A percentile compares a stretch with the other conserved stretches of the same genome.
These are phyloP conservation scores for Burhinus bistriatus DNA, from an alignment of 2,113 vertebrate genomes.

Conservation along the genomic window DNA sequence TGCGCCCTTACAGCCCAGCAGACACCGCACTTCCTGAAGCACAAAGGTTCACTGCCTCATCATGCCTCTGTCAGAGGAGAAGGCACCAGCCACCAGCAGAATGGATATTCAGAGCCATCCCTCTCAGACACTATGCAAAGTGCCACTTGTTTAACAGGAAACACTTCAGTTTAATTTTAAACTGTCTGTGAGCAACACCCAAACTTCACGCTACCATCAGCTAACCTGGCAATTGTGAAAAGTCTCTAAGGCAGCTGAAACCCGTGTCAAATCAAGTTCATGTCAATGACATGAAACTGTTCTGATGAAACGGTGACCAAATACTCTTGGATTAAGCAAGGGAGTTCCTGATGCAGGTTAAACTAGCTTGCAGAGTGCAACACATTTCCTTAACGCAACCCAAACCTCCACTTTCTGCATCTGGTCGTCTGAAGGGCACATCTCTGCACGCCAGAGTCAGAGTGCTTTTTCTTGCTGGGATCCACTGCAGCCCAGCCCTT, in stretches of 20 bases:
- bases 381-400: background rate
- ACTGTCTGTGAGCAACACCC: background rate
- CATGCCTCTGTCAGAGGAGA: accelerated
- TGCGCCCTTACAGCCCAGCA: background rate
- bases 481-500: background rate
- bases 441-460: accelerated
- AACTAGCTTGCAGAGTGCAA: background rate
- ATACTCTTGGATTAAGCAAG: background rate
- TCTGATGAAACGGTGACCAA: background rate
- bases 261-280: background rate
- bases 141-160: background rate
- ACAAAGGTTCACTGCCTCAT: background rate
- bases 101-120: background rate
- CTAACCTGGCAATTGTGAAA: background rate
- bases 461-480: background rate
- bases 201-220: background rate
- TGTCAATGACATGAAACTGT: background rate
- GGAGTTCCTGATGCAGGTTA: background rate
- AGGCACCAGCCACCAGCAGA: background rate
- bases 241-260: background rate
- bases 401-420: background rate
- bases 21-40: accelerated
- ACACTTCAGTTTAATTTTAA: background rate
- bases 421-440: background rate
- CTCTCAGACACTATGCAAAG: background rate